phyloP scores from a whole-genome alignment of 2,113 vertebrate genomes.

The Nasalis larvatus region DNA sequence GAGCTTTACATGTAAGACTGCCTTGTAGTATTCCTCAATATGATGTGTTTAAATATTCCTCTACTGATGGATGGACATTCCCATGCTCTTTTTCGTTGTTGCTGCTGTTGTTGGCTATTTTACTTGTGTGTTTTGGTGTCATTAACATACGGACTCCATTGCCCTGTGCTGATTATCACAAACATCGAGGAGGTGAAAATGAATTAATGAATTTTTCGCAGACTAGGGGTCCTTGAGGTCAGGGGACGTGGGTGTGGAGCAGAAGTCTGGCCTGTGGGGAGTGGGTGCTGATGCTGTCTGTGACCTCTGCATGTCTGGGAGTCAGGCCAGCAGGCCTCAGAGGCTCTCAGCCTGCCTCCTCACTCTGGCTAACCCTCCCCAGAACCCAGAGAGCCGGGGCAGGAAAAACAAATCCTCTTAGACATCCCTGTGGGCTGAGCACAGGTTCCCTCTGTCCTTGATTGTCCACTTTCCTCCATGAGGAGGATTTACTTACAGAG shows the following conservation, averaged over 20 bases:
- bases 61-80: not conserved
- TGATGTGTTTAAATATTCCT: not conserved
- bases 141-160: not conserved
- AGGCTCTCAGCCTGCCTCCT: not conserved
- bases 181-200: not conserved
- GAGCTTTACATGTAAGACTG: not conserved
- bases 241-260: too few relatives aligned
- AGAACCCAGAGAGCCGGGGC: not conserved
- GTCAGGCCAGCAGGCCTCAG: not conserved
- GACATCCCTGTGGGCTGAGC: not conserved
- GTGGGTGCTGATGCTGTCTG: not conserved
- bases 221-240: not conserved
- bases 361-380: not conserved
- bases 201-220: fast-evolving
- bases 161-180: not conserved
- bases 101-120: not conserved
- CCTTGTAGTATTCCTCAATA: not conserved
- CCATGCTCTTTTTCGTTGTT: not conserved
- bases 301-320: not conserved
- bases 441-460: not conserved
- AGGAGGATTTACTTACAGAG: not conserved
- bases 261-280: not conserved
- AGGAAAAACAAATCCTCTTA: not conserved
- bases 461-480: not conserved
- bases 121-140: not conserved